Conservation (phyloP, 2,888 invertebrate genomes). For the Arge pagana region DNA sequence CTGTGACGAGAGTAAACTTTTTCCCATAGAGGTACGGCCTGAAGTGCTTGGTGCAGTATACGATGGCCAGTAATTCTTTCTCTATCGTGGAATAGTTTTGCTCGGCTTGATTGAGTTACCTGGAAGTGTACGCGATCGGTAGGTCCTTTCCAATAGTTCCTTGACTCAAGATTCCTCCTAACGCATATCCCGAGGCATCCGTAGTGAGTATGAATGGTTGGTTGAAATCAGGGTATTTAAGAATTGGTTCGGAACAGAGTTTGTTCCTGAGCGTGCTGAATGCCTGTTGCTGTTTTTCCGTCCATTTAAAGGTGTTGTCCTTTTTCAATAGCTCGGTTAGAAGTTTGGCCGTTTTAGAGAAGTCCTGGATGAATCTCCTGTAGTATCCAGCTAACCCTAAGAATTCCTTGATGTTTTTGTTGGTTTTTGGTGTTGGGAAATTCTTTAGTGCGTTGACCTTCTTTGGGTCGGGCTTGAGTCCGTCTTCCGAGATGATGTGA, state of each 20-base stretch:
- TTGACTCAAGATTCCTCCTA: conserved; percentile 1
- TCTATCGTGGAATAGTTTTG: not conserved
- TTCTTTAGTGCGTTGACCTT: conserved; percentile 30
- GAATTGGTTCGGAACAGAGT: no score
- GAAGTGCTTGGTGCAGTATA: not conserved
- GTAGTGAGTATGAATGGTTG: no score
- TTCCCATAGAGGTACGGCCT: not conserved
- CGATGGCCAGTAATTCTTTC: not conserved
- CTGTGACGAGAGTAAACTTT: not conserved
- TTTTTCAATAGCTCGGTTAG: no score
- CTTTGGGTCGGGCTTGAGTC: conserved; percentile 33
- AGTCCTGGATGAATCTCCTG: no score
- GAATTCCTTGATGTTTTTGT: conserved; percentile 31
- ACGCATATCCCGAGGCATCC: conserved; percentile 3
- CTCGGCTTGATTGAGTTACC: not conserved
- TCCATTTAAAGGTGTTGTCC: no score
- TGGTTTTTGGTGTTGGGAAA: conserved; percentile 30
- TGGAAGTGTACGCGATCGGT: not conserved
- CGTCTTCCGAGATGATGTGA: no score
- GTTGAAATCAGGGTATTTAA: no score
- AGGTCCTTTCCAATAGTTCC: not conserved
- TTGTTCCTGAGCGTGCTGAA: no score
- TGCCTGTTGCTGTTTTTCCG: no score
- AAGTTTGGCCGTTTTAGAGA: no score
- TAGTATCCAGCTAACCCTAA: no score